A percentile compares a stretch with the other conserved stretches of the same genome.
phyloP scores from a whole-genome alignment of 2,888 invertebrate species.

The Melinaea menophilus region DNA sequence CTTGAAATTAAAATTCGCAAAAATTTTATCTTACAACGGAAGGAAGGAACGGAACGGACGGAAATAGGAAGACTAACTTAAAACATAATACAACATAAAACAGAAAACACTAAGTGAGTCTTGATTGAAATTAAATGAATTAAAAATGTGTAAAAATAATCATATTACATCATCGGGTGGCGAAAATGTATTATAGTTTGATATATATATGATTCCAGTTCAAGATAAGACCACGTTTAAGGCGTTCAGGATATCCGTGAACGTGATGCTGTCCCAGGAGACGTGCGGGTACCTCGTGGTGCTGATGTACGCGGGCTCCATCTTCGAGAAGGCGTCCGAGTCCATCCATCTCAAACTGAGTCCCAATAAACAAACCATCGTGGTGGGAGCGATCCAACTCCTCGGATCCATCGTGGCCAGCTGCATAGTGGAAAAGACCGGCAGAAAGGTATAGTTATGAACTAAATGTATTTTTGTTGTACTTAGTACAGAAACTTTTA shows the following conservation, averaged over 20 bases:
- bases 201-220: constrained; percentile 46
- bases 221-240: constrained; percentile 69
- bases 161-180: too few relatives aligned
- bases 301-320: constrained; percentile 71
- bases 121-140: too few relatives aligned
- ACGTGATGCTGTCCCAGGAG: constrained; percentile 72
- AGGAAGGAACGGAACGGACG: too few relatives aligned
- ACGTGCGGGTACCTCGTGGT: constrained; percentile 73
- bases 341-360: constrained; percentile 66
- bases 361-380: constrained; percentile 71
- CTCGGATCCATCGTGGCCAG: constrained; percentile 68
- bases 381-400: constrained; percentile 65
- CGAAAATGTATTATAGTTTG: too few relatives aligned
- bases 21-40: too few relatives aligned
- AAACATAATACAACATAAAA: too few relatives aligned
- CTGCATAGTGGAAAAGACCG: constrained; percentile 70
- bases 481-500: not conserved
- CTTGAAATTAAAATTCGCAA: too few relatives aligned
- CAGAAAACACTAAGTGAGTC: too few relatives aligned
- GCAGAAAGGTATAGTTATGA: constrained; percentile 55
- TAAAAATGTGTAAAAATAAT: too few relatives aligned
- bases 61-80: too few relatives aligned
- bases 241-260: constrained; percentile 66
- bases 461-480: not conserved
- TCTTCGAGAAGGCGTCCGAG: constrained; percentile 67